Percentiles rank a stretch among this genome's conserved stretches.
phyloP scores from a whole-genome alignment of 2,888 invertebrate species.

The Amiota communis region DNA sequence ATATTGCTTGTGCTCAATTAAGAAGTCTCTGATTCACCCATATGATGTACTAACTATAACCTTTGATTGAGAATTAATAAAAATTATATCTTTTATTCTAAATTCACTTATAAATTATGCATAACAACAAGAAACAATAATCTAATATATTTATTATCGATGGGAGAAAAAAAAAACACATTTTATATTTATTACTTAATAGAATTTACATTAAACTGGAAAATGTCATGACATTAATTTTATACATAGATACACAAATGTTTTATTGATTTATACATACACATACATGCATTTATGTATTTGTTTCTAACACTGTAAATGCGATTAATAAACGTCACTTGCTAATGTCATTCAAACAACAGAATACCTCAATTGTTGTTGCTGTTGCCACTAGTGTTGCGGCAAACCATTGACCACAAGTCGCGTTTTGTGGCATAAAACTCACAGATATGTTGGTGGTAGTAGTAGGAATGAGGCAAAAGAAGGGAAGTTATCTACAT shows the following conservation, averaged over 20 bases:
- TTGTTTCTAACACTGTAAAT: not conserved
- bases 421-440: slow-evolving; percentile 16
- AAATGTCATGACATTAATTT: slow-evolving; percentile 65
- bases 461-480: slow-evolving; percentile 23
- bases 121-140: no score
- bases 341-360: slow-evolving; percentile 33
- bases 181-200: slow-evolving; percentile 58
- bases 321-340: slow-evolving; percentile 14
- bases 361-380: slow-evolving; percentile 54
- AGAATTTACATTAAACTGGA: slow-evolving; percentile 61
- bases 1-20: no score
- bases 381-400: slow-evolving; percentile 38
- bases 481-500: slow-evolving; percentile 37
- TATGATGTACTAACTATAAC: no score
- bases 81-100: no score
- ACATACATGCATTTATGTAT: no score
- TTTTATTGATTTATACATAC: slow-evolving; percentile 50
- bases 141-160: no score
- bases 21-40: no score
- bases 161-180: not conserved
- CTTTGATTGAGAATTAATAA: no score
- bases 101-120: no score
- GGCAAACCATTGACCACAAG: slow-evolving; percentile 34
- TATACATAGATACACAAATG: slow-evolving; percentile 45
- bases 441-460: slow-evolving; percentile 21